Evolutionary conservation across 2,888 invertebrate genomes (phyloP), one percentile per base, ranked within the genome.

Genomic region (Agonum fuliginosum): DNA sequence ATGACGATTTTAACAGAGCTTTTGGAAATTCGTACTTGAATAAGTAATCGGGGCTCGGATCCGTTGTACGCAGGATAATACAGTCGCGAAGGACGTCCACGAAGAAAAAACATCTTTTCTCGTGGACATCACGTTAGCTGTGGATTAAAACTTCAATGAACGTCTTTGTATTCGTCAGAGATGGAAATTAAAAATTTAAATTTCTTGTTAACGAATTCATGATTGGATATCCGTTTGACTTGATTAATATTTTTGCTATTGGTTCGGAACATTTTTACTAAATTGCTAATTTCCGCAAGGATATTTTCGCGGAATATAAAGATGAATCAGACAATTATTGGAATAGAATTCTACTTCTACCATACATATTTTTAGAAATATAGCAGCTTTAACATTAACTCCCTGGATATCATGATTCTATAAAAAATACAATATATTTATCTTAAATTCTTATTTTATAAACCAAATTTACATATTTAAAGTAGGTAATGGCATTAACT

Each of bases 11-110:
- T 67, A 67, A 67, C 75, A 65, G 58, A 19, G 43, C 67, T 58
- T 71, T 70, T 67, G 75, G 67, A 75, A 75, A 75, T 75, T 75
- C 37, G 51, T 51, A 67, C 75, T 75, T 67, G 75, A 75, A 75
- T 75, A 75, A 67, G 67, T 75, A 67, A 48, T 46, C 48, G 46
- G 8, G 62, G n/a, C n/a, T n/a, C n/a, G n/a, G n/a, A n/a, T n/a
- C n/a, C 19, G 48, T 4, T 17, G 34, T 37, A 34, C 34, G 34
- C 12, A n/a, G 8, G 62, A 5, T 70, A 70, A 70, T 70, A 27
- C 27, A 46, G 70, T 70, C 46, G 3, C 34, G 58, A 30, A 37
- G 22, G 67, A 41, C 67, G 41, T 22, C 20, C 3, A 34, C 20
- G 37, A 6, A 22, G 20, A 20, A 41, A 41, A 41, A 17, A 62